Conservation (phyloP, 2,888 invertebrate genomes). For the Mimas tiliae region DNA sequence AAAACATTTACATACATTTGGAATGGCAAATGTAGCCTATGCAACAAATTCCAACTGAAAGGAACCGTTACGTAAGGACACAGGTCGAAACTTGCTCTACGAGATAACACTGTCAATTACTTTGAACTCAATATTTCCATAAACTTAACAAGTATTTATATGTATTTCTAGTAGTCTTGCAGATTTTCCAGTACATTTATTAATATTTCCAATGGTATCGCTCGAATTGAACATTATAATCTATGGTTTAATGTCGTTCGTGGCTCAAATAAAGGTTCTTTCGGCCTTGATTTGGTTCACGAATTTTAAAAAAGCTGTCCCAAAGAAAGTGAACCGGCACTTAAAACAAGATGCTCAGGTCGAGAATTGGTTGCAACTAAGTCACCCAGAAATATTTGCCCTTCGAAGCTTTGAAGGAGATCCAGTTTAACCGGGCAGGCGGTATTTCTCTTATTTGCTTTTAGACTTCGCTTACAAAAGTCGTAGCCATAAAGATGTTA, state of each 20-base stretch:
- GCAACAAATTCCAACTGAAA: conserved; percentile 10
- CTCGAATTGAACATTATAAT: too few relatives aligned
- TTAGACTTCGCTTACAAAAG: neutral
- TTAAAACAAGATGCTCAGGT: neutral
- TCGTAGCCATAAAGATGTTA: neutral
- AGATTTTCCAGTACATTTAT: neutral
- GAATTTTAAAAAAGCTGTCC: neutral
- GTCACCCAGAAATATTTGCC: conserved; percentile 6
- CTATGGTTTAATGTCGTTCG: neutral
- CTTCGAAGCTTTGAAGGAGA: conserved; percentile 17
- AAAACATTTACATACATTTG: neutral
- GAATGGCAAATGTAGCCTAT: conserved; percentile 3
- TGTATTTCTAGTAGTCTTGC: neutral
- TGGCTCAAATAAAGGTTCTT: too few relatives aligned
- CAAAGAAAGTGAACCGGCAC: conserved; percentile 1
- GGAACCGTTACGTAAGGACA: conserved; percentile 20
- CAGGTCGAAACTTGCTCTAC: neutral
- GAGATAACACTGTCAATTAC: conserved; percentile 11
- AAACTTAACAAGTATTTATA: neutral
- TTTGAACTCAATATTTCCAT: conserved; percentile 3
- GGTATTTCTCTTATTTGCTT: conserved; percentile 8
- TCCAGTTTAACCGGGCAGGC: conserved; percentile 5
- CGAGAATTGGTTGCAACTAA: neutral
- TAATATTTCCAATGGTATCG: too few relatives aligned
- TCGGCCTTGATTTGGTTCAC: neutral